Conservation (phyloP, 2,888 invertebrate species). For the Diadegma fenestrale region DNA sequence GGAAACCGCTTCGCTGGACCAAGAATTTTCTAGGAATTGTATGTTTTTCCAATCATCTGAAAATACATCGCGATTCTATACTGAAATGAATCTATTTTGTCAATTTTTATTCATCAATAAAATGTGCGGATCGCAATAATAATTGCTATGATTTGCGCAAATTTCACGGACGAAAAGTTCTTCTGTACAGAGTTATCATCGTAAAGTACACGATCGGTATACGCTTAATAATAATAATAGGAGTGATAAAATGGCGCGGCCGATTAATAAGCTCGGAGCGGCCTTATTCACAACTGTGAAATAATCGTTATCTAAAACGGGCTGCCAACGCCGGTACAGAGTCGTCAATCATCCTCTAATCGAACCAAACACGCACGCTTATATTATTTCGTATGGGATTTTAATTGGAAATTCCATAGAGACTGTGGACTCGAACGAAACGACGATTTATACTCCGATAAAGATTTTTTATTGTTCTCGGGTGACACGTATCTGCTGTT, state of each 20-base stretch:
- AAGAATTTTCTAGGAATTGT: neutral
- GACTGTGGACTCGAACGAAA: conserved; percentile 69
- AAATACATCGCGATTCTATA: too few relatives aligned
- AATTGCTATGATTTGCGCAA: neutral
- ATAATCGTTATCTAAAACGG: conserved; percentile 69
- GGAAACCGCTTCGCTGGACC: neutral
- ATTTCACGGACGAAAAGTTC: neutral
- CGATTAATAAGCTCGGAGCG: conserved; percentile 17
- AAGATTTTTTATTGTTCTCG: conserved; percentile 72
- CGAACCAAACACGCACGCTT: conserved; percentile 64
- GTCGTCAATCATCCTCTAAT: conserved; percentile 73
- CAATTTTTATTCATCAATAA: neutral
- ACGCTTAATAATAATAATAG: conserved; percentile 54
- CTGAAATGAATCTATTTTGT: neutral
- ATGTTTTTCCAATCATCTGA: neutral
- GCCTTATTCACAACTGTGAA: conserved; percentile 66
- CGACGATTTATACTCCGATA: conserved; percentile 76
- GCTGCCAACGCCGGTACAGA: conserved; percentile 57
- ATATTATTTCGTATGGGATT: conserved; percentile 74
- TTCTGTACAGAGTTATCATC: conserved; percentile 21
- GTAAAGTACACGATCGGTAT: conserved; percentile 10
- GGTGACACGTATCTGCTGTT: conserved; percentile 15
- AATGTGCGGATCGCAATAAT: neutral
- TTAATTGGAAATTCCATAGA: conserved; percentile 76
- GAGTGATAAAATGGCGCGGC: conserved; percentile 41